Evolutionary conservation across 2,113 vertebrate species (phyloP).

Genomic region (Tursiops truncatus): DNA sequence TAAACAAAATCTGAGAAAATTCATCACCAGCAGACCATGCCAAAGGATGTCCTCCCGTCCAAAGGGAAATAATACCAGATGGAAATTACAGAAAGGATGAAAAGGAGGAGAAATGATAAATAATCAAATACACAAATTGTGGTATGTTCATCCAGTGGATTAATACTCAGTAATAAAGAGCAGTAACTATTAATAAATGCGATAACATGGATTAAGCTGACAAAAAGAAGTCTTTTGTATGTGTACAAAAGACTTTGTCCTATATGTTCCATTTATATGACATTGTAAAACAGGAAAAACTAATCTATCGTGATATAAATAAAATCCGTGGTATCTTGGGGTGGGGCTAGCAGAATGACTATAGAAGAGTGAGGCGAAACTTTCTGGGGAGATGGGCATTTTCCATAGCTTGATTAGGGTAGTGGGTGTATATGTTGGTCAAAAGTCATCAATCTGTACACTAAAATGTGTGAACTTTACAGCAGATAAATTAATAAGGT

Average conservation of each 20-base stretch:
- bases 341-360: not conserved
- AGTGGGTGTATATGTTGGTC: not conserved
- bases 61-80: not conserved
- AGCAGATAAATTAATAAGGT: not conserved
- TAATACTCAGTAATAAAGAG: not conserved
- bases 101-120: not conserved
- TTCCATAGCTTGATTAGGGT: not conserved
- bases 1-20: slow-evolving; percentile 9
- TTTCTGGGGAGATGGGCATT: not conserved
- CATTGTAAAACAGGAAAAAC: not conserved
- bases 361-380: not conserved
- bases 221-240: not conserved
- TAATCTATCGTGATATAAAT: not conserved
- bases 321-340: not conserved
- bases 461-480: not conserved
- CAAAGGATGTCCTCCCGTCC: not conserved
- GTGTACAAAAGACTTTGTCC: not conserved
- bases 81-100: not conserved
- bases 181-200: not conserved
- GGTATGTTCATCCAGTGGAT: not conserved
- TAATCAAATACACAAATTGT: not conserved
- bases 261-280: not conserved
- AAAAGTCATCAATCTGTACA: not conserved
- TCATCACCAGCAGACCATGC: not conserved
- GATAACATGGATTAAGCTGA: not conserved